Percentiles rank a stretch among this genome's conserved stretches.
phyloP scores from a whole-genome alignment of 2,113 vertebrate species.

The Toxotes chatareus region DNA sequence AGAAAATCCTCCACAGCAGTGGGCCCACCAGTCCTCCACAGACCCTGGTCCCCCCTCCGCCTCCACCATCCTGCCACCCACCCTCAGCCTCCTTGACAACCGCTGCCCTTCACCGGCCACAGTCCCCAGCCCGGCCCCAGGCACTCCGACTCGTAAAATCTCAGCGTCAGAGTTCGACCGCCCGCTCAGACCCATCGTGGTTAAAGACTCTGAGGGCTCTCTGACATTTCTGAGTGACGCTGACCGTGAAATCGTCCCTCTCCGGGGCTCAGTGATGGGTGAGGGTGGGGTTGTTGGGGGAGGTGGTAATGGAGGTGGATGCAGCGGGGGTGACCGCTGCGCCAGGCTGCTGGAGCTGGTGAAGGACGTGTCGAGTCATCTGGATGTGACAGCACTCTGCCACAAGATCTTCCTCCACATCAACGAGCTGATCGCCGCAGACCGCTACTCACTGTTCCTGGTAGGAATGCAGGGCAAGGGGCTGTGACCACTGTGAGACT shows the following conservation, averaged over 20 bases:
- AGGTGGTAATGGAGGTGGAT: conserved; percentile 29
- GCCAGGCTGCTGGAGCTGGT: conserved; percentile 94
- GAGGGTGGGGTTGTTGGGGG: conserved; percentile 72
- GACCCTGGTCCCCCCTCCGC: conserved; percentile 37
- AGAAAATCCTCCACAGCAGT: conserved; percentile 75
- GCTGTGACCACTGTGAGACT: no score
- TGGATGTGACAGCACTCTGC: conserved; percentile 96
- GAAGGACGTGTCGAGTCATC: conserved; percentile 95
- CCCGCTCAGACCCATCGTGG: conserved; percentile 94
- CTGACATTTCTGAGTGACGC: conserved; percentile 92
- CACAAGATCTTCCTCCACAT: conserved; percentile 98
- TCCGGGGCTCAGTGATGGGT: conserved; percentile 80
- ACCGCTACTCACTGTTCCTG: conserved; percentile 96
- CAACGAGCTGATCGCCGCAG: conserved; percentile 93
- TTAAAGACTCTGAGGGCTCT: conserved; percentile 93
- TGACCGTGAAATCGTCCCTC: conserved; percentile 89
- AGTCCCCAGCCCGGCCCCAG: conserved; percentile 82
- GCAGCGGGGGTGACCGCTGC: conserved; percentile 83
- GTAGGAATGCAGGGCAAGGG: conserved; percentile 64
- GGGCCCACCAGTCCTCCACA: conserved; percentile 80
- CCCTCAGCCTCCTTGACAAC: conserved; percentile 70
- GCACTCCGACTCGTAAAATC: conserved; percentile 92
- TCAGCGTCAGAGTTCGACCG: conserved; percentile 98
- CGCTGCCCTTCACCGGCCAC: conserved; percentile 66
- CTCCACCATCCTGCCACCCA: conserved; percentile 66